Percentiles rank a stretch among this genome's conserved stretches.
phyloP scores from a whole-genome alignment of 2,888 invertebrate genomes.

The Lepidochitona cinerea region DNA sequence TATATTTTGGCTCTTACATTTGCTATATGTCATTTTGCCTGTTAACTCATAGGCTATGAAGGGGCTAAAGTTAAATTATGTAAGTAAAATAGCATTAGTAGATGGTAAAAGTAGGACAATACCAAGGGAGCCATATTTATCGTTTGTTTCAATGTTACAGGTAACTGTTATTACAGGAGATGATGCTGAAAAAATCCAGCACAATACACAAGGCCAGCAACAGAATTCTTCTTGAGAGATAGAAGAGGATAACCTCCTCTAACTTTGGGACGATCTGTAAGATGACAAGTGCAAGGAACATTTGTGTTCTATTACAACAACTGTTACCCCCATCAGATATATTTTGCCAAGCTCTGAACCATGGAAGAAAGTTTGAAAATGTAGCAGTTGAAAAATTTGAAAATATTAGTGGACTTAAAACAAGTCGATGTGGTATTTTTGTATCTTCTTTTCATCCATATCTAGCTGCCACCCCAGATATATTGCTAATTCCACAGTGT shows the following conservation, averaged over 20 bases:
- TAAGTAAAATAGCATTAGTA: too few species aligned
- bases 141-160: background rate
- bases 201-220: background rate
- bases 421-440: background rate
- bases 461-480: slow-evolving; percentile 10
- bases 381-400: background rate
- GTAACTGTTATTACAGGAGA: background rate
- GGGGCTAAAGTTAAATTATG: too few species aligned
- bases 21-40: too few species aligned
- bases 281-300: background rate
- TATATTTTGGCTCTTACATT: too few species aligned
- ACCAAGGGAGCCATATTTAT: too few species aligned
- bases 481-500: background rate
- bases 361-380: background rate
- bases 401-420: background rate
- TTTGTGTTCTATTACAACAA: background rate
- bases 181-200: background rate
- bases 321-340: background rate
- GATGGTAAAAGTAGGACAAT: too few species aligned
- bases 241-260: background rate
- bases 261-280: background rate
- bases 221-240: background rate
- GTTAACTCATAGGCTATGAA: too few species aligned
- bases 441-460: background rate
- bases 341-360: background rate